phyloP scores from a whole-genome alignment of 2,113 vertebrate species.

The Semnopithecus entellus region DNA sequence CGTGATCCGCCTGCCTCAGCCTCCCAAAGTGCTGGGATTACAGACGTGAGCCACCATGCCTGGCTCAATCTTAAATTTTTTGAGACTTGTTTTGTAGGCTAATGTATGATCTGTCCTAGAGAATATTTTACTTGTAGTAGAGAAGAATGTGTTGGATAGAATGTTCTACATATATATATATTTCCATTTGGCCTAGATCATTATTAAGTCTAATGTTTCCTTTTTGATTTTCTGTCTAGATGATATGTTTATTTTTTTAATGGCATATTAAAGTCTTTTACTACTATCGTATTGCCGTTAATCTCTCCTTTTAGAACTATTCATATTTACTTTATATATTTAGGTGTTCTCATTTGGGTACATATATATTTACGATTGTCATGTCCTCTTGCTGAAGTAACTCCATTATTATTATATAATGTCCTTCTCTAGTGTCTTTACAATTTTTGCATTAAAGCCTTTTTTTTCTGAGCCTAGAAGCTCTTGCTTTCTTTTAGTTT shows the following conservation, averaged over 20 bases:
- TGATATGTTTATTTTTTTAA: not conserved
- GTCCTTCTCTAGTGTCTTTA: not conserved
- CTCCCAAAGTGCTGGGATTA: no score
- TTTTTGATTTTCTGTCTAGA: not conserved
- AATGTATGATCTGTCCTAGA: not conserved
- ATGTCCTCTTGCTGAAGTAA: not conserved
- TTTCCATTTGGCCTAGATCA: not conserved
- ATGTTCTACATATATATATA: not conserved
- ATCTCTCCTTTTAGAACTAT: not conserved
- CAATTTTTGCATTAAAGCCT: not conserved
- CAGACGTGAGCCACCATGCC: no score
- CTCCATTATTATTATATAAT: not conserved
- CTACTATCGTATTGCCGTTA: not conserved
- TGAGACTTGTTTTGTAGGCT: not conserved
- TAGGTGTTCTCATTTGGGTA: not conserved
- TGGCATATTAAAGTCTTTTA: not conserved
- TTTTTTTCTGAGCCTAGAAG: not conserved
- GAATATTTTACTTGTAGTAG: not conserved
- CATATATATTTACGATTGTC: not conserved
- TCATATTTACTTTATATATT: not conserved
- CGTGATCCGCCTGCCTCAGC: no score
- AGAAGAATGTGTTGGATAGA: not conserved
- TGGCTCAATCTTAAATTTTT: not conserved
- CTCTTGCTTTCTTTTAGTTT: not conserved
- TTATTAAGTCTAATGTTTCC: not conserved